These are phyloP conservation scores for Lethrus apterus DNA, from an alignment of 1,140 invertebrate genomes.

Conservation along the genomic window DNA sequence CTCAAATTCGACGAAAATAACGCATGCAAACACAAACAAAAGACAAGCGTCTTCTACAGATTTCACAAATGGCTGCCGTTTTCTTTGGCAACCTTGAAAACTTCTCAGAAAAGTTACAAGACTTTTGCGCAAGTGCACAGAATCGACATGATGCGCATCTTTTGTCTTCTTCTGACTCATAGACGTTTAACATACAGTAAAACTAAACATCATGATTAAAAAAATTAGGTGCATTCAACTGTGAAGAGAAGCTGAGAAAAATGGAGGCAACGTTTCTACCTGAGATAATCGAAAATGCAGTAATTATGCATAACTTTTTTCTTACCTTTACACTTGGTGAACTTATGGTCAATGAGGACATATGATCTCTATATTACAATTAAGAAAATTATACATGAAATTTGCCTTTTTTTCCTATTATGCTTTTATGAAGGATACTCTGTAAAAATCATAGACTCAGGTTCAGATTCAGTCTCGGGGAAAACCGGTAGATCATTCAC, in stretches of 20 bases:
- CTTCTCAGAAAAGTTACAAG: slow-evolving; percentile 38
- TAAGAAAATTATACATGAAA: background rate
- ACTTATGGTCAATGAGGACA: background rate
- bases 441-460: no score
- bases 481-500: slow-evolving; percentile 33
- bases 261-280: background rate
- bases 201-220: background rate
- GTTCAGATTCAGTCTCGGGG: background rate
- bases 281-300: slow-evolving; percentile 1
- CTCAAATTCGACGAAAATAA: background rate
- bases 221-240: slow-evolving; percentile 2
- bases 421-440: slow-evolving; percentile 2
- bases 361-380: background rate
- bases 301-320: slow-evolving; percentile 4
- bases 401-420: background rate
- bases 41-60: slow-evolving; percentile 35
- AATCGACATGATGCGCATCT: slow-evolving; percentile 14
- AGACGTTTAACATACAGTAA: background rate
- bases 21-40: slow-evolving; percentile 21
- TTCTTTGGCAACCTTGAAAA: slow-evolving; percentile 41
- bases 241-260: slow-evolving; percentile 4
- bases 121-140: slow-evolving; percentile 29
- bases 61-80: slow-evolving; percentile 40
- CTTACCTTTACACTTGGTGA: background rate
- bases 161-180: slow-evolving; percentile 11